Conservation (phyloP, 2,888 invertebrate species). For the Entomobrya multifasciata region DNA sequence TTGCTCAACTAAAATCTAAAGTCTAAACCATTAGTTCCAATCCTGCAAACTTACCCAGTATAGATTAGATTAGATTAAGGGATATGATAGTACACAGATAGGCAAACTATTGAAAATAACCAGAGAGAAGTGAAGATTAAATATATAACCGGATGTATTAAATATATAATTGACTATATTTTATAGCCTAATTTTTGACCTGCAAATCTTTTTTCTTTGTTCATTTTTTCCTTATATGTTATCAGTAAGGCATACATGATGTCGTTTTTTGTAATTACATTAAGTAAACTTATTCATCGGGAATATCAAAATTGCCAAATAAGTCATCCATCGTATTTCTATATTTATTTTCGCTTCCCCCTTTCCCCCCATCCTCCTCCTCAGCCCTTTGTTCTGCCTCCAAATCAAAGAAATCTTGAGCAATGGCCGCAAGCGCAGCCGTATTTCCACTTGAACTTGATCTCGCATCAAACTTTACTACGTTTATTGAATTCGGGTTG, state of each 20-base stretch:
- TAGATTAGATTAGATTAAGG: too few relatives aligned
- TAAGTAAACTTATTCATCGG: slow-evolving; percentile 21
- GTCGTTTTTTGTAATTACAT: neutral
- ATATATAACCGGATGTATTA: too few relatives aligned
- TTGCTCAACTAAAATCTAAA: too few relatives aligned
- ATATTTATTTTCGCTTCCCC: neutral
- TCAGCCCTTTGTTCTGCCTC: slow-evolving; percentile 66
- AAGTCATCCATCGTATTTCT: slow-evolving; percentile 47
- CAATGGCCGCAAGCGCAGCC: slow-evolving; percentile 75
- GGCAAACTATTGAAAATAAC: too few relatives aligned
- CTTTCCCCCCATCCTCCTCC: slow-evolving; percentile 16
- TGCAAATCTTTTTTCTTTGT: too few relatives aligned
- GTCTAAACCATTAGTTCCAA: too few relatives aligned
- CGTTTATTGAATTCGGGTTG: slow-evolving; percentile 66
- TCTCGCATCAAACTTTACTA: slow-evolving; percentile 75
- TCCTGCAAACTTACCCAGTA: too few relatives aligned
- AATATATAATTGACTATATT: too few relatives aligned
- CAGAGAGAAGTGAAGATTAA: too few relatives aligned
- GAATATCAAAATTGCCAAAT: slow-evolving; percentile 45
- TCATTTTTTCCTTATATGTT: too few relatives aligned
- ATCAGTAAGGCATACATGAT: neutral
- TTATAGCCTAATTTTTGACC: too few relatives aligned
- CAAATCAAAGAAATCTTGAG: slow-evolving; percentile 75
- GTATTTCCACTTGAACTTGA: slow-evolving; percentile 63
- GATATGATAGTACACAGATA: too few relatives aligned